Evolutionary conservation across 1,140 invertebrate species (phyloP).

Genomic region (Neuroterus valhalla): DNA sequence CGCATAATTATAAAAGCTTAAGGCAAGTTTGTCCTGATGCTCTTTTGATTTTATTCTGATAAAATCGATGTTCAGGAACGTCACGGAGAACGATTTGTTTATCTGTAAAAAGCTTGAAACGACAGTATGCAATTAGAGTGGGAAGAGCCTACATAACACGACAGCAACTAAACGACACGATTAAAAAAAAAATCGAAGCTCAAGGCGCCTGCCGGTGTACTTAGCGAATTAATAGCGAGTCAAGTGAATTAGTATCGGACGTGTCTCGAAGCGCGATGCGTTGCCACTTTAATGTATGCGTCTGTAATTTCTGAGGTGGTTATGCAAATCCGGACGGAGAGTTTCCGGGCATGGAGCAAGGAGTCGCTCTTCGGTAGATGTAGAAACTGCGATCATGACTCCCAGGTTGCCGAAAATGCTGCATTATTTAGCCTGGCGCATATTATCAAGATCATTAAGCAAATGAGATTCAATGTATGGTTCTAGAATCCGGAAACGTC

Average conservation of each 20-base stretch:
- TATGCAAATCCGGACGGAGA: constrained; percentile 55
- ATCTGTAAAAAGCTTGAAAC: background rate
- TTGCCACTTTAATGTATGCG: constrained; percentile 47
- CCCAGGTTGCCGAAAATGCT: constrained; percentile 33
- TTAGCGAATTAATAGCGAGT: constrained; percentile 51
- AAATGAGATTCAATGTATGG: background rate
- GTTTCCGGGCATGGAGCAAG: constrained; percentile 49
- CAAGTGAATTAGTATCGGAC: constrained; percentile 49
- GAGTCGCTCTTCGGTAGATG: constrained; percentile 32
- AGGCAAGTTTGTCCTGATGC: background rate
- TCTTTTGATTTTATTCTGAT: background rate
- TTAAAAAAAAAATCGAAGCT: no score
- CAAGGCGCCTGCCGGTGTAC: constrained; percentile 1
- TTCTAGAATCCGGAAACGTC: no score
- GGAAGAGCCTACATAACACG: background rate
- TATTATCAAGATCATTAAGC: constrained; percentile 3
- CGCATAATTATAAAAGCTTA: background rate
- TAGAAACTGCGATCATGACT: constrained; percentile 36
- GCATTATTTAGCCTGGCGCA: constrained; percentile 6
- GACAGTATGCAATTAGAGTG: background rate
- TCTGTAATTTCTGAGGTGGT: constrained; percentile 59
- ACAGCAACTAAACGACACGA: background rate
- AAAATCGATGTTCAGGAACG: background rate
- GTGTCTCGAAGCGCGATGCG: constrained; percentile 24
- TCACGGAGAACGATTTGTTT: background rate